Evolutionary conservation across 1,140 invertebrate species (phyloP).

Genomic region (Diachasma alloeum): DNA sequence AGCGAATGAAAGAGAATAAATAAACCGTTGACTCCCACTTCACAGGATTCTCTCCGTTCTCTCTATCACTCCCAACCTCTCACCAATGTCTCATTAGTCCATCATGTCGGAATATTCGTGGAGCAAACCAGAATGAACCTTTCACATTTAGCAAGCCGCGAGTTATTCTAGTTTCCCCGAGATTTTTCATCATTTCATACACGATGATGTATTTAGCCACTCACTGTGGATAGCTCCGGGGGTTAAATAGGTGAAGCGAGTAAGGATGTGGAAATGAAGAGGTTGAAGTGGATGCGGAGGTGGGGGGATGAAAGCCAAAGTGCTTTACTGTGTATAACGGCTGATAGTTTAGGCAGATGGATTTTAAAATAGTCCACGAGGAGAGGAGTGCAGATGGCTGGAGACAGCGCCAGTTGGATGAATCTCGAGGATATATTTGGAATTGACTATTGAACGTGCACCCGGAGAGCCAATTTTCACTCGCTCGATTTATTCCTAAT

Average conservation of each 20-base stretch:
- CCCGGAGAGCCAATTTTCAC: neutral
- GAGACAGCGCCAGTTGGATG: neutral
- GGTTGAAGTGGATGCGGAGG: neutral
- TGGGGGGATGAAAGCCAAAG: neutral
- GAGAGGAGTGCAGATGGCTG: neutral
- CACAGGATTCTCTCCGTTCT: neutral
- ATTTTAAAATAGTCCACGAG: neutral
- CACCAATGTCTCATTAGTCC: neutral
- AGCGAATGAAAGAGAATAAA: too few relatives aligned
- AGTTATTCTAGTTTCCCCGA: neutral
- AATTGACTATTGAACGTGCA: neutral
- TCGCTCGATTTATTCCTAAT: conserved; percentile 12
- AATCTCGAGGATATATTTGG: conserved; percentile 1
- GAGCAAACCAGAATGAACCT: neutral
- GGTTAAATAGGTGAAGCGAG: neutral
- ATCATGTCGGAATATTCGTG: neutral
- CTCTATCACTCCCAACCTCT: neutral
- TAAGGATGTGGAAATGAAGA: neutral
- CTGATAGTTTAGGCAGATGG: neutral
- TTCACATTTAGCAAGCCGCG: neutral
- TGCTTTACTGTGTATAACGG: neutral
- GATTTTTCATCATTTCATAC: neutral
- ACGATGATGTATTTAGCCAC: neutral
- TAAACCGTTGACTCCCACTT: too few relatives aligned
- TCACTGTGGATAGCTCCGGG: neutral